Evolutionary conservation across 2,113 vertebrate genomes (phyloP).

Genomic region (Mus spicilegus): DNA sequence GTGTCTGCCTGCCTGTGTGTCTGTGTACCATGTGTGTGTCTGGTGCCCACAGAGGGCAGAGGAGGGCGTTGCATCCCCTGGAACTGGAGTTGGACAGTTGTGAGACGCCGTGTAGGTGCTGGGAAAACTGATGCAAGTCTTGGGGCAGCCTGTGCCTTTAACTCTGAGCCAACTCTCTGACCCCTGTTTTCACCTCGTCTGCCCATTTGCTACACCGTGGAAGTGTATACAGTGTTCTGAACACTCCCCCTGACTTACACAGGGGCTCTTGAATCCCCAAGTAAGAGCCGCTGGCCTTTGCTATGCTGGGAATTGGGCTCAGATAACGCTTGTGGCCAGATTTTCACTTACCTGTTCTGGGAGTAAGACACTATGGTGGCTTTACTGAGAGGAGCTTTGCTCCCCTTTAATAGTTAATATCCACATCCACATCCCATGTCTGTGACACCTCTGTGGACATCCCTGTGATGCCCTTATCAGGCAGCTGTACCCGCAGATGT

Average conservation of each 20-base stretch:
- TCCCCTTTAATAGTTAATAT: neutral
- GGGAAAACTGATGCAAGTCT: neutral
- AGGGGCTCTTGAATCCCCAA: neutral
- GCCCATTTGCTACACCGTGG: neutral
- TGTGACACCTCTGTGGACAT: neutral
- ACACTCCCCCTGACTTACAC: neutral
- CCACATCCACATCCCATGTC: no score
- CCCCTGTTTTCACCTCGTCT: neutral
- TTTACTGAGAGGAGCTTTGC: neutral
- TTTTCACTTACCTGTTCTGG: slow-evolving; percentile 18
- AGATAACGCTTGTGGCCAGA: neutral
- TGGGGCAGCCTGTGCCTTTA: neutral
- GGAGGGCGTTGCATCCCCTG: neutral
- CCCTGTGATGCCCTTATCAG: neutral
- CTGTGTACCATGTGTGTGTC: neutral
- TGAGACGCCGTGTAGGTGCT: neutral
- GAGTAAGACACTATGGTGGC: neutral
- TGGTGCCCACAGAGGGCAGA: neutral
- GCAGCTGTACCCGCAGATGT: neutral
- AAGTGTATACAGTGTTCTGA: neutral
- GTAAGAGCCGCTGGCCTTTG: neutral
- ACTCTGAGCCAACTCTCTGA: neutral
- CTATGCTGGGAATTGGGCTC: neutral
- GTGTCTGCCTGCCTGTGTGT: neutral
- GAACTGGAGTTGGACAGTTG: neutral